These are phyloP conservation scores for Lamellibrachia luymesi DNA, from an alignment of 1,140 invertebrate species.

Conservation along the genomic window DNA sequence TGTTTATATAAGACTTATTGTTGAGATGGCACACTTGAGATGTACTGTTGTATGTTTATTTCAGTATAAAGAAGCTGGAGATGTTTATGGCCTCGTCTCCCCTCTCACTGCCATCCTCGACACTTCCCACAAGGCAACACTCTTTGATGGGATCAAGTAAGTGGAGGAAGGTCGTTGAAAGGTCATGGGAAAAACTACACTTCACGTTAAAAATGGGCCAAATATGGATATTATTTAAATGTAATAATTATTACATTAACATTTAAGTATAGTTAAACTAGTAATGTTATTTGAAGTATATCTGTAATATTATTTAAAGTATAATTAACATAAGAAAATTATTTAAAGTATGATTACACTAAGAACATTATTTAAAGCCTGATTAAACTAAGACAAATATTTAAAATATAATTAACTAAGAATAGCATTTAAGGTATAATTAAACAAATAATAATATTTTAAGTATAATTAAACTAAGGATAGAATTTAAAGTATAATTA, in stretches of 20 bases:
- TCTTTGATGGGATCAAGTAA: conserved; percentile 3
- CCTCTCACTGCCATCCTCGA: conserved; percentile 3
- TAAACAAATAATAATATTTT: neutral
- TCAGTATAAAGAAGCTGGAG: neutral
- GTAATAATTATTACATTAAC: neutral
- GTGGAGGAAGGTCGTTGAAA: neutral
- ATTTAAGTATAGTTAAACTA: neutral
- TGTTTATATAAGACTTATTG: no score
- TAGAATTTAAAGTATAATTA: neutral
- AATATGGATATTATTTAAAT: no score
- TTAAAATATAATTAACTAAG: neutral
- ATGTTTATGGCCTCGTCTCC: neutral
- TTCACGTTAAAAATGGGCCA: no score
- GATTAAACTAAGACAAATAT: neutral
- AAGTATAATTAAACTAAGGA: neutral
- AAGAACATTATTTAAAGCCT: neutral
- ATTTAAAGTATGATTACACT: neutral
- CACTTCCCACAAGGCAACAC: neutral
- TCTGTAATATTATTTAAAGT: neutral
- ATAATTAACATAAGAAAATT: neutral
- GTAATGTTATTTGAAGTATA: neutral
- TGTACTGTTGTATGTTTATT: neutral
- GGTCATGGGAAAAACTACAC: neutral
- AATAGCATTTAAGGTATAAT: neutral
- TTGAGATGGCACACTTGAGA: neutral